Evolutionary conservation across 2,888 invertebrate species (phyloP).

Genomic region (Choristoneura rosaceana): DNA sequence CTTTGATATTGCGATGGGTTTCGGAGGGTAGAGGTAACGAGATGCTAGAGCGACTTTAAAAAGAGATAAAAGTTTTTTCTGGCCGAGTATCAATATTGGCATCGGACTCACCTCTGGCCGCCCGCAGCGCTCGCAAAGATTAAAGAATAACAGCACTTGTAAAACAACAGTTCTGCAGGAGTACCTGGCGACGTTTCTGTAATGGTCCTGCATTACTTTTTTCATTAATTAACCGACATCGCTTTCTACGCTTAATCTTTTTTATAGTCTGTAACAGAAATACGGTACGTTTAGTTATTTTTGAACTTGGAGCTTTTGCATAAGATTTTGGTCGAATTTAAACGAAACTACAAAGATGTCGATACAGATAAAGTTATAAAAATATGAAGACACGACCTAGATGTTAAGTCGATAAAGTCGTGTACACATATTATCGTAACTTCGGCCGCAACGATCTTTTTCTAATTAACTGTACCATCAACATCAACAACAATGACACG

Average conservation of each 20-base stretch:
- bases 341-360: no score
- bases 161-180: slow-evolving; percentile 15
- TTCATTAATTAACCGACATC: background rate
- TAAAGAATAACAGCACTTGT: slow-evolving; percentile 38
- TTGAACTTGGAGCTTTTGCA: background rate
- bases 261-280: background rate
- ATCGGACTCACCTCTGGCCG: background rate
- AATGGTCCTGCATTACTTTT: background rate
- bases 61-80: slow-evolving; percentile 50
- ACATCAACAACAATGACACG: no score
- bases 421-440: no score
- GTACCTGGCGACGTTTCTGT: background rate
- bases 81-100: slow-evolving; percentile 25
- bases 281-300: background rate
- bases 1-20: slow-evolving; percentile 47
- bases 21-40: slow-evolving; percentile 55
- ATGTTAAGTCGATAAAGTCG: no score
- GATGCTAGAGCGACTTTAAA: slow-evolving; percentile 56
- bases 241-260: background rate
- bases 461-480: no score
- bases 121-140: slow-evolving; percentile 19
- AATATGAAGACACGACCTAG: no score
- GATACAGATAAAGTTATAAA: no score
- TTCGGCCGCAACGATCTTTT: no score
- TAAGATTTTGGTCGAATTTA: background rate